phyloP scores from a whole-genome alignment of 2,113 vertebrate genomes.

The Lonchura striata region DNA sequence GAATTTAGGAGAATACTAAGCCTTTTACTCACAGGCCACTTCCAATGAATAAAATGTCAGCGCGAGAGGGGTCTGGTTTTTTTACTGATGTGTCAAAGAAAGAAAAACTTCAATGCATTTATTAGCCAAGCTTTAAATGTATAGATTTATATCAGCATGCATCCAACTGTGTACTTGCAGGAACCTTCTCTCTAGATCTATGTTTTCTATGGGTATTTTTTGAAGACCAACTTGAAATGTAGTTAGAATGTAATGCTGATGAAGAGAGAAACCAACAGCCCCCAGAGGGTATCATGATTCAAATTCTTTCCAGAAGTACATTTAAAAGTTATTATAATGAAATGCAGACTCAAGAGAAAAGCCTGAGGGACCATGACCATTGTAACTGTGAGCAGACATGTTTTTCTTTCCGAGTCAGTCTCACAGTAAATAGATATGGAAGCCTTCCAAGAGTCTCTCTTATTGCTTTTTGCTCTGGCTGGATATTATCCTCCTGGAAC shows the following conservation, averaged over 20 bases:
- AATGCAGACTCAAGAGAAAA: slow-evolving; percentile 7
- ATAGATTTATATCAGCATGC: neutral
- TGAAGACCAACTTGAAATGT: neutral
- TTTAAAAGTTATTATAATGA: slow-evolving; percentile 22
- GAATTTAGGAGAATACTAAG: slow-evolving; percentile 47
- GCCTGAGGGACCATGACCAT: neutral
- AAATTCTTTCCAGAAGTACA: neutral
- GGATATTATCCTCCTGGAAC: neutral
- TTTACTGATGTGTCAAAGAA: neutral
- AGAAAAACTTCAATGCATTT: neutral
- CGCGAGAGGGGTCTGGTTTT: neutral
- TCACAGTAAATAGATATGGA: slow-evolving; percentile 26
- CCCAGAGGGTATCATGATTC: neutral
- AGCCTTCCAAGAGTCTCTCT: neutral
- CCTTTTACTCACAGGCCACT: slow-evolving; percentile 57
- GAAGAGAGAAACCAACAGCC: neutral
- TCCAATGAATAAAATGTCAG: slow-evolving; percentile 56
- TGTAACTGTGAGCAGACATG: neutral
- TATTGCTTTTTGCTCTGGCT: neutral
- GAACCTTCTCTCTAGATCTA: neutral
- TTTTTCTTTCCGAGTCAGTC: slow-evolving; percentile 11
- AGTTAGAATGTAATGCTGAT: neutral
- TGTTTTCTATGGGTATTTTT: neutral
- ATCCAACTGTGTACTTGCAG: neutral
- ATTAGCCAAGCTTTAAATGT: neutral